Base-by-base conservation (phyloP, 2,888 invertebrate genomes). In the Galerucella nymphaeae region DNA sequence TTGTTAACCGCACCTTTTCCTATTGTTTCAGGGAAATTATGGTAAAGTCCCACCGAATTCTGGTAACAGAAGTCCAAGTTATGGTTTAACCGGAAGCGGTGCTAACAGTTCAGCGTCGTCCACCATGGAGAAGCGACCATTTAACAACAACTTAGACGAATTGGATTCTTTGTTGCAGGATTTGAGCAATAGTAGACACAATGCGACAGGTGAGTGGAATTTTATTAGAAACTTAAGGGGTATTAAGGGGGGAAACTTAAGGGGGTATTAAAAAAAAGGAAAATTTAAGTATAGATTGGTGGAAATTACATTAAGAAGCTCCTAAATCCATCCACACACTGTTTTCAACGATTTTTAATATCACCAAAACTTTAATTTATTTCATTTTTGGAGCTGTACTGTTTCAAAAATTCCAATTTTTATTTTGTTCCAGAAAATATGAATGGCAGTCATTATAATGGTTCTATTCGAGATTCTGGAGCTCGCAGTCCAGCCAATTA, bases 111-210 rank as follows among this genome's bases (percentile, higher is more conserved):
- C 77, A 23, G 61, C 72, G 38, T 73, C 73, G 72, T 76, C 75
- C 18, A 80, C 83, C 30, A 71, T 67, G 59, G 77, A 77, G 20
- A 78, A 80, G 74, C 75, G 78, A n/a, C 77, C 78, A 23, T 77
- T 75, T 65, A 90, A 90, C 83, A 94, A 93, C 79, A 95, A 97
- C 86, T 89, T 97, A 61, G 94, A 95, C 0, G 98, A 98, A 86
- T 87, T 98, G 84, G 98, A 98, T 86, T 95, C 94, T 16, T 89
- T 98, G 67, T 89, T 98, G 71, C 94, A 96, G 84, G 98, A 98
- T 86, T 89, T 98, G 80, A 97, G 96, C 88, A 97, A 96, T 88
- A 93, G 94, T 0, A 89, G 90, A 74, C 93, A 92, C 83, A 89
- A 85, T 75, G 82, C 84, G 10, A 84, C 82, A 79, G 85, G 85